Conservation (phyloP, 2,888 invertebrate genomes). For the Drosophila setosimentum region DNA sequence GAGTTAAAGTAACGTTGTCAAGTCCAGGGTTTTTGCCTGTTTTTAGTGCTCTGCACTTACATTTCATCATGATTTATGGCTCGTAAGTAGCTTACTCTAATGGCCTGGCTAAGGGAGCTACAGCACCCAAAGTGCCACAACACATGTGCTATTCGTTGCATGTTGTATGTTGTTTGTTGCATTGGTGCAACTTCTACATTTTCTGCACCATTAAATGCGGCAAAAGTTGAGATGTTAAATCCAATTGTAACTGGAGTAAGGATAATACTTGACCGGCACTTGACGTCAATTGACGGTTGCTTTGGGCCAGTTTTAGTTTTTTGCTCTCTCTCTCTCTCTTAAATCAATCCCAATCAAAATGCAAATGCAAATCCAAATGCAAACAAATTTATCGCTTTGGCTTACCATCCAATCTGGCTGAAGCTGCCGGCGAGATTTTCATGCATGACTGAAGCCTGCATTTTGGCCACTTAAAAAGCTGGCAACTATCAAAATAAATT, state of each 20-base stretch:
- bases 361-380: slow-evolving; percentile 20
- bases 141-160: slow-evolving; percentile 33
- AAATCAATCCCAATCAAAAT: slow-evolving; percentile 25
- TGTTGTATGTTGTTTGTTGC: slow-evolving; percentile 10
- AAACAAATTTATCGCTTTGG: slow-evolving; percentile 46
- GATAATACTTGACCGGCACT: background rate
- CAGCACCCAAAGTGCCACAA: slow-evolving; percentile 16
- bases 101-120: slow-evolving; percentile 25
- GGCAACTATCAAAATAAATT: background rate
- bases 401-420: slow-evolving; percentile 50
- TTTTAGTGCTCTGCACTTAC: slow-evolving; percentile 11
- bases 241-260: background rate
- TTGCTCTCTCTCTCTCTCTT: background rate
- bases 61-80: slow-evolving; percentile 49
- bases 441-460: slow-evolving; percentile 43
- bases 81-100: slow-evolving; percentile 63
- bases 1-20: background rate
- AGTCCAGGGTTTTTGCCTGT: background rate
- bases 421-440: slow-evolving; percentile 45
- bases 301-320: background rate
- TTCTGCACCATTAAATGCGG: slow-evolving; percentile 61
- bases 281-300: background rate
- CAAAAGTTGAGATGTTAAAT: slow-evolving; percentile 25
- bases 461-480: slow-evolving; percentile 20
- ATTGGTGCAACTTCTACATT: slow-evolving; percentile 51